Conservation (phyloP, 2,797 vertebrate genomes). For the Cuniculus paca region DNA sequence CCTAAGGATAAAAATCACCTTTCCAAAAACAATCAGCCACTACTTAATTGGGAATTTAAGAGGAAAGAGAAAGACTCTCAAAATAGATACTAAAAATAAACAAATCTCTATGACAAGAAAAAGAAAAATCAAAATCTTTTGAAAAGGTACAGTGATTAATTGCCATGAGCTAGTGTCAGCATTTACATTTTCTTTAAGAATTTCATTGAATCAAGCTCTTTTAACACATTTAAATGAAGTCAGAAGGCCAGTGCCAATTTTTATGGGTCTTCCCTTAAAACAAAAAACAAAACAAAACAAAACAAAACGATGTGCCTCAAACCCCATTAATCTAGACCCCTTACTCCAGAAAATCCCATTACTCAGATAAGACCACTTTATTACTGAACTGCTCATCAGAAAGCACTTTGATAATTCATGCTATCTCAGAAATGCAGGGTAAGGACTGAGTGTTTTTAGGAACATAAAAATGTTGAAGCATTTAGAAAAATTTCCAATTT, state of each 20-base stretch:
- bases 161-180: not conserved
- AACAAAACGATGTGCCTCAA: not conserved
- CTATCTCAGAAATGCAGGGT: not conserved
- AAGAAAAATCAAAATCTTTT: not conserved
- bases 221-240: not conserved
- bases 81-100: not conserved
- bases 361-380: not conserved
- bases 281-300: not conserved
- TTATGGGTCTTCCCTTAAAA: not conserved
- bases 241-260: not conserved
- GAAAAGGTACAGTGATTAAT: not conserved
- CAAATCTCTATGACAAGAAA: not conserved
- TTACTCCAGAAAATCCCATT: not conserved
- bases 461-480: not conserved
- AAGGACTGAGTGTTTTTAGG: not conserved
- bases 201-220: not conserved
- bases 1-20: not conserved
- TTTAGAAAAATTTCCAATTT: not conserved
- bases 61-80: not conserved
- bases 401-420: not conserved
- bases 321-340: not conserved
- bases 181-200: constrained; percentile 9
- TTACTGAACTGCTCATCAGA: not conserved
- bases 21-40: not conserved
- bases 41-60: not conserved